These are phyloP conservation scores for Agrilus biguttatus DNA, from an alignment of 2,888 invertebrate species.

Conservation along the genomic window DNA sequence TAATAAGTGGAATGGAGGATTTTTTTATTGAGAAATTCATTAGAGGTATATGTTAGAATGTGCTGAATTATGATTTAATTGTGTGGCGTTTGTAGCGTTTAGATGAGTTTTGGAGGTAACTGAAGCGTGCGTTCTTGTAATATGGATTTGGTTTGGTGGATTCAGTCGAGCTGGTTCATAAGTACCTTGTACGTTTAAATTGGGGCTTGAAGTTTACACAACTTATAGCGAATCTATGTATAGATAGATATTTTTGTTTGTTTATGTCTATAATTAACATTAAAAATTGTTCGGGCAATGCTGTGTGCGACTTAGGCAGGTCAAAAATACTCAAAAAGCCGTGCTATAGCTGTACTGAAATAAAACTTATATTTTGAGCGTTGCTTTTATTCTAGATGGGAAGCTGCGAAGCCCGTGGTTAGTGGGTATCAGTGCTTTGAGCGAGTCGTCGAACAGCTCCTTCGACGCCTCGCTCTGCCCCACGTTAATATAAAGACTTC, in stretches of 20 bases:
- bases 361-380: constrained; percentile 37
- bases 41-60: too few relatives aligned
- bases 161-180: too few relatives aligned
- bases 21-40: too few relatives aligned
- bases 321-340: constrained; percentile 39
- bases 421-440: constrained; percentile 23
- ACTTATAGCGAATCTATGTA: constrained; percentile 31
- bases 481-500: constrained; percentile 8
- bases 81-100: too few relatives aligned
- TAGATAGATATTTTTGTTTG: constrained; percentile 36
- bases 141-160: too few relatives aligned
- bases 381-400: constrained; percentile 33
- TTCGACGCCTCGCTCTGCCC: constrained; percentile 15
- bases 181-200: too few relatives aligned
- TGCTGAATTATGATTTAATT: too few relatives aligned
- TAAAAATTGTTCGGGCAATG: constrained; percentile 34
- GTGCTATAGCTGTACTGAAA: constrained; percentile 35
- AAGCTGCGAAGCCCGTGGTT: constrained; percentile 22
- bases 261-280: constrained; percentile 39
- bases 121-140: too few relatives aligned
- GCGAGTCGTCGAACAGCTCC: constrained; percentile 20
- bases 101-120: too few relatives aligned
- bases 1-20: too few relatives aligned
- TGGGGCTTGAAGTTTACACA: constrained; percentile 1
- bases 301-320: constrained; percentile 34